These are phyloP conservation scores for human (Homo sapiens) DNA, from an alignment of 2,113 vertebrate species.

Conservation along the genomic window GRCh38 chr17:77260001-77260500, in stretches of 20 bases:
- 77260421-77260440: neutral
- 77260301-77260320: neutral
- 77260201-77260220: too few relatives aligned
- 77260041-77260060: too few relatives aligned
- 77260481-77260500: too few relatives aligned
- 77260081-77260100: too few relatives aligned
- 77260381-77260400: neutral
- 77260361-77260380: too few relatives aligned
- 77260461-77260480: neutral
- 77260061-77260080: neutral
- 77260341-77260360: neutral
- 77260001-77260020: neutral
- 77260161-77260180: too few relatives aligned
- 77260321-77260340: too few relatives aligned
- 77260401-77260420: accelerated
- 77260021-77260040: accelerated
- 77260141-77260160: too few relatives aligned
- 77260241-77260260: neutral
- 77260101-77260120: too few relatives aligned
- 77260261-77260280: neutral
- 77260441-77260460: neutral
- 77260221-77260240: too few relatives aligned
- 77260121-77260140: too few relatives aligned
- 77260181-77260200: too few relatives aligned
- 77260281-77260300: neutral